Percentiles rank a stretch among this genome's conserved stretches.
Evolutionary conservation across 2,888 invertebrate genomes (phyloP).

Genomic region (Syrphus vitripennis): DNA sequence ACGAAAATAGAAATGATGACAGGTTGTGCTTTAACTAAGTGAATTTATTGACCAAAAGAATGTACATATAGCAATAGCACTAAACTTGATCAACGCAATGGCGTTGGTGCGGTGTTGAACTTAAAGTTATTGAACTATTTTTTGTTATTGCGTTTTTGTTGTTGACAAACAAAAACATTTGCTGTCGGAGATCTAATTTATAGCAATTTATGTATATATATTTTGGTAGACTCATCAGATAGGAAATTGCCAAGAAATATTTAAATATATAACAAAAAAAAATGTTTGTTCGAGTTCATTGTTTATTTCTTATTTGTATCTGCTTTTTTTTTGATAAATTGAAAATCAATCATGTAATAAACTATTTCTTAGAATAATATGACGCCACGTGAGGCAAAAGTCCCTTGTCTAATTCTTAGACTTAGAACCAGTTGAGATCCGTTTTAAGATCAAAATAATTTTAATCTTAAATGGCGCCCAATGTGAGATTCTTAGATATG

Average conservation of each 20-base stretch:
- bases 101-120: not conserved
- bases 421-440: not conserved
- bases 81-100: not conserved
- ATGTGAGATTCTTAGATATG: not conserved
- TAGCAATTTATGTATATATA: not conserved
- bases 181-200: not conserved
- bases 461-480: not conserved
- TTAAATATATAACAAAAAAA: too few relatives aligned
- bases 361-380: too few relatives aligned
- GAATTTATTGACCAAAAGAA: not conserved
- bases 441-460: not conserved
- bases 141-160: not conserved
- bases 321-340: too few relatives aligned
- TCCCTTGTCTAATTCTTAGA: too few relatives aligned
- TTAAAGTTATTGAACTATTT: not conserved
- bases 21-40: not conserved
- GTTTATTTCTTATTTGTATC: too few relatives aligned
- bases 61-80: not conserved
- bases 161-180: not conserved
- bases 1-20: constrained; percentile 28
- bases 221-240: not conserved
- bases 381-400: too few relatives aligned
- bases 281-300: too few relatives aligned
- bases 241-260: not conserved
- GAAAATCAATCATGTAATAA: too few relatives aligned